phyloP scores from a whole-genome alignment of 2,888 invertebrate species.

The Mylabris sibirica region DNA sequence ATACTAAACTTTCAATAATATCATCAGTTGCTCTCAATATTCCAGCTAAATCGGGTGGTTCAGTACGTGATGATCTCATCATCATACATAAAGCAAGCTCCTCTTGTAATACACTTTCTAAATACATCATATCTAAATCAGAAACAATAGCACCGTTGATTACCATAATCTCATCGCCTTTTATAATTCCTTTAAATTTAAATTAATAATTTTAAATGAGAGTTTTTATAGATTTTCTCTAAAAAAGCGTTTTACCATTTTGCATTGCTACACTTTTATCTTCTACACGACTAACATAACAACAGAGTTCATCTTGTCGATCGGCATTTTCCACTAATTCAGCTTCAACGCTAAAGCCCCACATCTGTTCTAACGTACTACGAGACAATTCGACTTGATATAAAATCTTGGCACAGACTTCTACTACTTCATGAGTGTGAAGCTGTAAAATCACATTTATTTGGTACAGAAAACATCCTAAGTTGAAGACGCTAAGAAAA shows the following conservation, averaged over 20 bases:
- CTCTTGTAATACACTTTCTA: slow-evolving; percentile 95
- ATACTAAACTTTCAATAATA: slow-evolving; percentile 93
- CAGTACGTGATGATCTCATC: slow-evolving; percentile 89
- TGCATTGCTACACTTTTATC: slow-evolving; percentile 96
- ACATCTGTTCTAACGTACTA: slow-evolving; percentile 91
- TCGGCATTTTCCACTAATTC: slow-evolving; percentile 96
- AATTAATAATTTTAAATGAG: slow-evolving; percentile 17
- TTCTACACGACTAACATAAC: slow-evolving; percentile 95
- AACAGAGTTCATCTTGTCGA: slow-evolving; percentile 94
- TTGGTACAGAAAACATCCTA: slow-evolving; percentile 2
- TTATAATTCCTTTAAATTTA: slow-evolving; percentile 77
- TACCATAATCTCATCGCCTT: slow-evolving; percentile 98
- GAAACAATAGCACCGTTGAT: slow-evolving; percentile 98
- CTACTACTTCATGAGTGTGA: slow-evolving; percentile 92
- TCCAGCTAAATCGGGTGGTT: slow-evolving; percentile 79
- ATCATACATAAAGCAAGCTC: slow-evolving; percentile 94
- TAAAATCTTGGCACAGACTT: slow-evolving; percentile 95
- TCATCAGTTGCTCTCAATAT: slow-evolving; percentile 85
- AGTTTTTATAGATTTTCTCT: neutral
- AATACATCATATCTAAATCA: slow-evolving; percentile 99
- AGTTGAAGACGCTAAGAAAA: neutral
- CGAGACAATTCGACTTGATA: slow-evolving; percentile 95
- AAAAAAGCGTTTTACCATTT: slow-evolving; percentile 74
- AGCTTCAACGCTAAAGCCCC: slow-evolving; percentile 98
- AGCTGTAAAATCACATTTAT: slow-evolving; percentile 66